Evolutionary conservation across 1,140 invertebrate genomes (phyloP), one percentile per base, ranked within the genome.

Genomic region (Trachelipus rathkii): DNA sequence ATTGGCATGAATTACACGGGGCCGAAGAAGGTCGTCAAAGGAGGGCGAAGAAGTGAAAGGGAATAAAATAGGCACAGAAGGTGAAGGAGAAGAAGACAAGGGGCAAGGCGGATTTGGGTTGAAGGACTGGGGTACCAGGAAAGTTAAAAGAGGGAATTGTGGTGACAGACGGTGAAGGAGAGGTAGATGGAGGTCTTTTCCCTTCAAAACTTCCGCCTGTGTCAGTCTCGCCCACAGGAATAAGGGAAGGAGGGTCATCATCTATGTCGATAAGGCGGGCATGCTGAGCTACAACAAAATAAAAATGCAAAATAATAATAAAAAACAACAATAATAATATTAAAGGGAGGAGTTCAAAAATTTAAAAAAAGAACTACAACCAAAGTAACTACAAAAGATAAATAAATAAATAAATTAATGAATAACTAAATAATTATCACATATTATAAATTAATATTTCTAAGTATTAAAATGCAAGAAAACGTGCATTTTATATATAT

Each of bases 81-180:
- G 43, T 4, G 24, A 15, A 44, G 53, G 71, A 21, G 70, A 70
- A 4, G 45, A 46, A 6, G 15, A 15, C 21, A 24, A 13, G n/a
- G 21, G 50, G 75, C 71, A 66, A 19, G 67, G 66, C 46, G 50
- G 73, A 23, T 70, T 66, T 60, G 6, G 67, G 43, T 44, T 66
- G 44, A 23, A 44, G 67, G 68, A 44, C 9, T 33, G 60, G 74
- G 10, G 45, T 5, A 23, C 15, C 11, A 24, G 68, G 23, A n/a
- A 44, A 23, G 4, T 60, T 19, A 19, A 60, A 60, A 19, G 50
- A 60, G 50, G 50, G 8, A 19, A 8, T 60, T 19, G 50, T 60
- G 50, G 1, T 60, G 50, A 60, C 50, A 19, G 50, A 60, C 11
- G 50, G 8, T 19, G 50, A 60, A 60, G 50, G 50, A 60, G 50